These are phyloP conservation scores for Botia kubotai DNA, from an alignment of 2,797 vertebrate species.

Conservation along the genomic window DNA sequence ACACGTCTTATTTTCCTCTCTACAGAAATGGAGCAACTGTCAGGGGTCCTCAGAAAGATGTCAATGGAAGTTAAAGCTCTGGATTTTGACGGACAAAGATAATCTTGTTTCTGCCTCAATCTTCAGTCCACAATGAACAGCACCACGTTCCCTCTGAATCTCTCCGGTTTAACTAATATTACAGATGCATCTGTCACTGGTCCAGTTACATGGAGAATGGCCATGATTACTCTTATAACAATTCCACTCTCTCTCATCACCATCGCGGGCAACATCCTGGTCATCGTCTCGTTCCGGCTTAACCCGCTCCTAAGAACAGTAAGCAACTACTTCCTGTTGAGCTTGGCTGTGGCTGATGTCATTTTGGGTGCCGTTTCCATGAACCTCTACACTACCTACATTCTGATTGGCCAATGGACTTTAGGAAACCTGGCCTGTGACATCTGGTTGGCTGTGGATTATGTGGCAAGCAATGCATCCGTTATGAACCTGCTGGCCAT, in stretches of 20 bases:
- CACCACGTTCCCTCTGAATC: conserved; percentile 11
- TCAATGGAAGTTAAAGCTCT: not conserved
- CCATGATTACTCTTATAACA: conserved; percentile 53
- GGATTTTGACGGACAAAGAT: conserved; percentile 20
- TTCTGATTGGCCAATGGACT: conserved; percentile 58
- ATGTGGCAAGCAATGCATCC: conserved; percentile 62
- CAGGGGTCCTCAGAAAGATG: conserved; percentile 7
- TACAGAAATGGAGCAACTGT: conserved; percentile 19
- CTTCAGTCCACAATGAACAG: conserved; percentile 35
- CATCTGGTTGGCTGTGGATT: conserved; percentile 60
- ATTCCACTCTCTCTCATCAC: conserved; percentile 57
- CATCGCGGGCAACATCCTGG: conserved; percentile 57
- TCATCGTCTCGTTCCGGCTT: conserved; percentile 58
- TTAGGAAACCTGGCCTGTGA: conserved; percentile 60
- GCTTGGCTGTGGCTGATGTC: conserved; percentile 60
- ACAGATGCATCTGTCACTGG: conserved; percentile 5
- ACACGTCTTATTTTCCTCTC: conserved; percentile 16
- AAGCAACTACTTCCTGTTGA: conserved; percentile 62
- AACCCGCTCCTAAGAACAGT: conserved; percentile 57
- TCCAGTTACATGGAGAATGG: conserved; percentile 46
- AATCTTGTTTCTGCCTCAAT: not conserved
- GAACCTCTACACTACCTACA: conserved; percentile 63
- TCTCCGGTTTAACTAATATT: conserved; percentile 38
- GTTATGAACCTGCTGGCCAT: conserved; percentile 61
- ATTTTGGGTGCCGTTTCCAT: conserved; percentile 58